These are phyloP conservation scores for Acromyrmex echinatior DNA, from an alignment of 1,140 invertebrate genomes.

Conservation along the genomic window DNA sequence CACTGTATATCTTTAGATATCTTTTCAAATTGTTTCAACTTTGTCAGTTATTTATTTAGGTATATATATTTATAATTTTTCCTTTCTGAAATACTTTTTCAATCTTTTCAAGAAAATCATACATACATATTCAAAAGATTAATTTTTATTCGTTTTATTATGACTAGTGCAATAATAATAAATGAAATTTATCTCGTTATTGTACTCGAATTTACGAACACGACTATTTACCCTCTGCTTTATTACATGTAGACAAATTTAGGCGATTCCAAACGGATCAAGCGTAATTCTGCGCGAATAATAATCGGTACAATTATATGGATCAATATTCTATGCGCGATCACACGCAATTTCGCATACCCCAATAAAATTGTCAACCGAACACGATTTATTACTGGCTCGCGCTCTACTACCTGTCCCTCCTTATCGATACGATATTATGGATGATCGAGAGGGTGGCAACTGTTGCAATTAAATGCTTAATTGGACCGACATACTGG, in stretches of 20 bases:
- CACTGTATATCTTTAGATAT: too few relatives aligned
- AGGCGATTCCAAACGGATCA: not conserved
- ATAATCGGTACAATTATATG: slow-evolving; percentile 21
- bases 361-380: slow-evolving; percentile 50
- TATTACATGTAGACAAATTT: not conserved
- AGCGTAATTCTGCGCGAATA: not conserved
- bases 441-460: slow-evolving; percentile 69
- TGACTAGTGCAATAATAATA: not conserved
- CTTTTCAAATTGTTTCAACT: too few relatives aligned
- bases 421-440: slow-evolving; percentile 50
- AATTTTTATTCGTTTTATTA: not conserved
- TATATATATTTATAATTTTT: too few relatives aligned
- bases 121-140: not conserved
- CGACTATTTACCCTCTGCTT: not conserved
- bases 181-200: not conserved
- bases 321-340: slow-evolving; percentile 56
- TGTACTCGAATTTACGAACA: not conserved
- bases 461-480: slow-evolving; percentile 72
- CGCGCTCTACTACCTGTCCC: slow-evolving; percentile 11
- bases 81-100: not conserved
- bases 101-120: not conserved
- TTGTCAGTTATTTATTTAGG: too few relatives aligned
- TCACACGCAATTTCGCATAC: slow-evolving; percentile 23
- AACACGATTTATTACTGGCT: slow-evolving; percentile 47
- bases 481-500: slow-evolving; percentile 69